Evolutionary conservation across 2,888 invertebrate genomes (phyloP), one percentile per base, ranked within the genome.

Genomic region (Therioaphis trifolii): DNA sequence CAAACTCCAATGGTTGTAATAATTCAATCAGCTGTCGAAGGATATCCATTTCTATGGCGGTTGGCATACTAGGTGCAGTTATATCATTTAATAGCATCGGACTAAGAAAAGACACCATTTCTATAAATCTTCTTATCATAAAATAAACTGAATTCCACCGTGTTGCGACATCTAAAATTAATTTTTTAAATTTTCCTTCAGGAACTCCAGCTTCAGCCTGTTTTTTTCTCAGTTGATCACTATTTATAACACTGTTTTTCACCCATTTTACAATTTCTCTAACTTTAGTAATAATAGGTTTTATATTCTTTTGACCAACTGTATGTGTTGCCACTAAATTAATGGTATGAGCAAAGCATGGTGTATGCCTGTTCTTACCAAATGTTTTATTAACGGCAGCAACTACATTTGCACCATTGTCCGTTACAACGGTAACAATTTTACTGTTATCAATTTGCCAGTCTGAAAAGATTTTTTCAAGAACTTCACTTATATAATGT

Each of bases 311-410:
- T 7, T 75, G 40, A n/a, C 76, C 55, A 46, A 85, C 58, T 72
- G 72, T 77, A 68, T 69, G 55, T 85, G 86, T 87, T 78, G 87
- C 87, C 4, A 88, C 87, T 76, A 88, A 86, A 86, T n/a, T 88
- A 58, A 88, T 84, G 7, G 87, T 87, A 82, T 88, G 88, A 11
- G 88, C 88, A 86, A 88, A 88, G 84, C 88, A 88, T 55, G 87
- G 87, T 15, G 88, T 87, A 85, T 88, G 87, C 85, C 85, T 87
- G 85, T 80, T 85, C 80, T 86, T 86, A 9, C 87, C 87, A 86
- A 87, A 88, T 21, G 86, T 86, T 27, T 87, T 74, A 58, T 87
- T 87, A 15, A 87, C 87, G 68, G 87, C 88, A 84, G 87, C 87
- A 29, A 86, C 85, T 86, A 87, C 87, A 86, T 86, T 86, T 40